phyloP scores from a whole-genome alignment of 2,113 vertebrate species.

The Pteropus alecto region DNA sequence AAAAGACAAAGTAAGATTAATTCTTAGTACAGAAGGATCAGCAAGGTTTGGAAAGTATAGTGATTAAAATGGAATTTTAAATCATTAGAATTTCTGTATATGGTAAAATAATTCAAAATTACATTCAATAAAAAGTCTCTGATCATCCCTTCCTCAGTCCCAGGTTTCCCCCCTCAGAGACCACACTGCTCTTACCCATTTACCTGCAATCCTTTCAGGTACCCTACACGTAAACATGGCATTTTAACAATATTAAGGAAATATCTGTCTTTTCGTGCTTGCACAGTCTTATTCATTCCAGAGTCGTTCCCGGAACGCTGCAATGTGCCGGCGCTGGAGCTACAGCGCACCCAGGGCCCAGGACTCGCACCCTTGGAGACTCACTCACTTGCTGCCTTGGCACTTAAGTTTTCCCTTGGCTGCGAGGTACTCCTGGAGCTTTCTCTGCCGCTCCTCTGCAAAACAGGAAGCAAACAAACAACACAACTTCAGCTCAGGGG shows the following conservation, averaged over 20 bases:
- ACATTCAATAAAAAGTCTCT: neutral
- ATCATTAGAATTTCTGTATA: slow-evolving; percentile 7
- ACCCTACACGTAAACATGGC: neutral
- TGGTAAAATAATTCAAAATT: slow-evolving; percentile 14
- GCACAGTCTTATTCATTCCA: neutral
- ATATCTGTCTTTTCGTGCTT: neutral
- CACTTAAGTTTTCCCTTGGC: slow-evolving; percentile 72
- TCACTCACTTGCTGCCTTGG: slow-evolving; percentile 75
- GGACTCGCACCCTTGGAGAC: neutral
- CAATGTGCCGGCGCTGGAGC: neutral
- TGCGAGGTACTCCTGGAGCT: slow-evolving; percentile 62
- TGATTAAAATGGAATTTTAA: slow-evolving; percentile 45
- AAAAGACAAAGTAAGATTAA: slow-evolving; percentile 63
- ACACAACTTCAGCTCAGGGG: neutral
- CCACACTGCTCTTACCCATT: neutral
- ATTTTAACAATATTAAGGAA: neutral
- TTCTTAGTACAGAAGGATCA: neutral
- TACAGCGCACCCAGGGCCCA: neutral
- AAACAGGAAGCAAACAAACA: neutral
- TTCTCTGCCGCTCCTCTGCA: slow-evolving; percentile 70
- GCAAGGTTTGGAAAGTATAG: slow-evolving; percentile 8
- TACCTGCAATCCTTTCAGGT: neutral
- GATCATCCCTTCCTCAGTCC: neutral
- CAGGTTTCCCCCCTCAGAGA: neutral
- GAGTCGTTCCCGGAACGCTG: neutral